phyloP scores from a whole-genome alignment of 2,888 invertebrate species.

The Eretmocerus hayati region DNA sequence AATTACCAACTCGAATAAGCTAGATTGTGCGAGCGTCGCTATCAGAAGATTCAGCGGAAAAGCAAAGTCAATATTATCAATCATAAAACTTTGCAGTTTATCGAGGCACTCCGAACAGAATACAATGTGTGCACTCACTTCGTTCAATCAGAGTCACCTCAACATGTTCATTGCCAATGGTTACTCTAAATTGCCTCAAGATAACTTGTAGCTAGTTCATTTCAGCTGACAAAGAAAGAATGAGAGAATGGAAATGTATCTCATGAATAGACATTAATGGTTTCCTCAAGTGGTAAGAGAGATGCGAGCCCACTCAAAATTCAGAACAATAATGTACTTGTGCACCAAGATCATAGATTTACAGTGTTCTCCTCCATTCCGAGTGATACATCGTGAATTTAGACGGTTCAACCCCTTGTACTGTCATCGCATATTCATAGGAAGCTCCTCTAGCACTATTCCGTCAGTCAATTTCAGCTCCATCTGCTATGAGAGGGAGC shows the following conservation, averaged over 20 bases:
- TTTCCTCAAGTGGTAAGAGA: neutral
- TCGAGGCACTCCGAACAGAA: constrained; percentile 10
- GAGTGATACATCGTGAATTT: constrained; percentile 2
- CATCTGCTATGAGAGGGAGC: constrained; percentile 25
- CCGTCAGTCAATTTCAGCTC: constrained; percentile 15
- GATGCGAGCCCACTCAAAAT: neutral
- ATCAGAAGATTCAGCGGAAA: too few species aligned
- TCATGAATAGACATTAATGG: neutral
- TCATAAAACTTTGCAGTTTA: constrained; percentile 18
- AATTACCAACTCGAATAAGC: too few species aligned
- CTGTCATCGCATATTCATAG: constrained; percentile 8
- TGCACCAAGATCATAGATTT: neutral
- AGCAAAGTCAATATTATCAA: constrained; percentile 15
- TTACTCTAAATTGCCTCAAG: neutral
- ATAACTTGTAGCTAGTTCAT: neutral
- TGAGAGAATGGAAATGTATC: neutral
- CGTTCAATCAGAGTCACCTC: constrained; percentile 19
- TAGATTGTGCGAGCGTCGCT: too few species aligned
- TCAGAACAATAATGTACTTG: neutral
- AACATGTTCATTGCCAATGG: constrained; percentile 23
- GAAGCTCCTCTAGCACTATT: constrained; percentile 16
- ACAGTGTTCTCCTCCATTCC: too few species aligned
- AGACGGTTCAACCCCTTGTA: constrained; percentile 18
- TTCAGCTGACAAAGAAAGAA: neutral
- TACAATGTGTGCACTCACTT: constrained; percentile 18